Evolutionary conservation across 2,113 vertebrate species (phyloP).

Genomic region (Oreochromis niloticus): DNA sequence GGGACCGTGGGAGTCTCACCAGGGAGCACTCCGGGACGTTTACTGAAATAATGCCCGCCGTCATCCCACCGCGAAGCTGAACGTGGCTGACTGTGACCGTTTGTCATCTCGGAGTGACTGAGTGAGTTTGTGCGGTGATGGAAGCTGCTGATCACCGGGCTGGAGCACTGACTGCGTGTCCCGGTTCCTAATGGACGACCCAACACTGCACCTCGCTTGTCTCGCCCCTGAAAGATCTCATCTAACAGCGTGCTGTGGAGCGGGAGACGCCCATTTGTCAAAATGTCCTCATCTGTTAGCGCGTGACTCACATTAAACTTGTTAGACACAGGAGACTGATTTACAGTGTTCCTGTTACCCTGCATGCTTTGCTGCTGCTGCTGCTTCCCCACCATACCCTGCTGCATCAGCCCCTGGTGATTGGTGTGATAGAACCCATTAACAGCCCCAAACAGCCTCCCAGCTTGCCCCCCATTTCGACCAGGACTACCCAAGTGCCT

Average conservation of each 20-base stretch:
- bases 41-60: slow-evolving; percentile 45
- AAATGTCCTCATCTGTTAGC: slow-evolving; percentile 70
- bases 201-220: slow-evolving; percentile 61
- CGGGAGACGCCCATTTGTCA: slow-evolving; percentile 69
- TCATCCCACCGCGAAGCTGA: slow-evolving; percentile 44
- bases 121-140: slow-evolving; percentile 77
- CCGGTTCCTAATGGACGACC: slow-evolving; percentile 51
- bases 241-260: slow-evolving; percentile 87
- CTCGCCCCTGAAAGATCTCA: slow-evolving; percentile 75
- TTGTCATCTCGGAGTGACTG: slow-evolving; percentile 72
- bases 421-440: slow-evolving; percentile 75
- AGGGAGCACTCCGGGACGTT: not conserved
- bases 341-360: slow-evolving; percentile 50
- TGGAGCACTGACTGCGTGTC: slow-evolving; percentile 80
- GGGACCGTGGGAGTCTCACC: not conserved
- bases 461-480: slow-evolving; percentile 12
- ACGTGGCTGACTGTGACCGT: slow-evolving; percentile 59
- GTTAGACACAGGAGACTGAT: slow-evolving; percentile 71
- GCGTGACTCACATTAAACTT: slow-evolving; percentile 72
- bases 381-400: slow-evolving; percentile 52
- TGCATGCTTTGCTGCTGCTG: not conserved
- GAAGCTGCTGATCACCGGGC: slow-evolving; percentile 76
- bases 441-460: slow-evolving; percentile 46
- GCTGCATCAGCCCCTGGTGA: slow-evolving; percentile 58
- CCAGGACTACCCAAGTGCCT: not conserved